Percentiles rank a stretch among this genome's conserved stretches.
Conservation (phyloP, 2,797 vertebrate genomes). For the Decapterus maruadsi region DNA sequence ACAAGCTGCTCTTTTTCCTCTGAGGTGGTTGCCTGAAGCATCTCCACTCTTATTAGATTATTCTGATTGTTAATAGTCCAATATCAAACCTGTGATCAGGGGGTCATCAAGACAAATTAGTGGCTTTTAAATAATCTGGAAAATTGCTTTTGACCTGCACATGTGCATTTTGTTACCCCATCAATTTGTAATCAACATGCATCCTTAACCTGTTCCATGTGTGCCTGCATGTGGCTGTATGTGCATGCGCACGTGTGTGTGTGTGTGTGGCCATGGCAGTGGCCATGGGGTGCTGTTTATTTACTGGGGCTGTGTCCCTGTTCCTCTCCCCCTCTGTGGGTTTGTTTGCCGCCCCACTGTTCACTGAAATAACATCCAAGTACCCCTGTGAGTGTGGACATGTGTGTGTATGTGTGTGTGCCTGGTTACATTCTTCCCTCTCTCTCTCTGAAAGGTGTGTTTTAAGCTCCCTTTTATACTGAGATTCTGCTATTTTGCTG, state of each 20-base stretch:
- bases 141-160: conserved; percentile 1
- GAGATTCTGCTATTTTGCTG: no score
- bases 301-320: conserved; percentile 49
- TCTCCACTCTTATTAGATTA: neutral
- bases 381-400: conserved; percentile 26
- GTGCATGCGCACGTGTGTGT: conserved; percentile 53
- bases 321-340: conserved; percentile 47
- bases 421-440: conserved; percentile 1
- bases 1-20: neutral
- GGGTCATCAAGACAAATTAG: neutral
- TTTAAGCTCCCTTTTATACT: no score
- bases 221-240: conserved; percentile 50
- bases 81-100: neutral
- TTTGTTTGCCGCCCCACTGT: conserved; percentile 60
- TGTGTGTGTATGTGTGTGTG: neutral
- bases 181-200: conserved; percentile 33
- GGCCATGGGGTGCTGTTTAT: conserved; percentile 71
- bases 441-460: conserved; percentile 25
- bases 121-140: neutral
- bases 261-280: conserved; percentile 64
- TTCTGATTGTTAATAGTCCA: neutral
- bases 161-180: conserved; percentile 8
- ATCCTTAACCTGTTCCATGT: conserved; percentile 54
- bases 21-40: neutral
- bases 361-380: conserved; percentile 74